These are phyloP conservation scores for Anguilla pacifica DNA, from an alignment of 2,797 vertebrate genomes.

Conservation along the genomic window DNA sequence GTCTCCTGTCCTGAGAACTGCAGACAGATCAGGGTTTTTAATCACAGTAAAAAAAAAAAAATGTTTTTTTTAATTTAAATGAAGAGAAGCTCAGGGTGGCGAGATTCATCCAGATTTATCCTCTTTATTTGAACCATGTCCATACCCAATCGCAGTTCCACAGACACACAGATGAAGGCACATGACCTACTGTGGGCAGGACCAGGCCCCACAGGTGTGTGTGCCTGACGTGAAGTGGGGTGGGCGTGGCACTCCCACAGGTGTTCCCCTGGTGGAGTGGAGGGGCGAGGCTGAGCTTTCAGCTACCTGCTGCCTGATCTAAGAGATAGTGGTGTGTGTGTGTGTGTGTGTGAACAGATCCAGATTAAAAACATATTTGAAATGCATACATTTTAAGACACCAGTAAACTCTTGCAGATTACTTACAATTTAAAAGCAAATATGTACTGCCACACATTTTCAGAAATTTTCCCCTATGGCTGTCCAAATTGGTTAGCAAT, in stretches of 20 bases:
- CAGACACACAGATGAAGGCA: constrained; percentile 78
- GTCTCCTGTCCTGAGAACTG: neutral
- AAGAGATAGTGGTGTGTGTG: constrained; percentile 7
- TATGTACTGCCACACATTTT: neutral
- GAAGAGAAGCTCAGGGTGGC: neutral
- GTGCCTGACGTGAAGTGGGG: too few species aligned
- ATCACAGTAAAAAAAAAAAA: neutral
- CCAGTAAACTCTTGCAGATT: constrained; percentile 22
- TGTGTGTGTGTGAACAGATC: constrained; percentile 26
- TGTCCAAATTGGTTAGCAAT: neutral
- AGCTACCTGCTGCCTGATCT: neutral
- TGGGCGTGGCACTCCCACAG: constrained; percentile 4
- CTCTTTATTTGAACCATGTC: constrained; percentile 81
- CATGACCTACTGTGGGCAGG: constrained; percentile 61
- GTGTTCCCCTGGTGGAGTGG: constrained; percentile 40
- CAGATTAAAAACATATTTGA: constrained; percentile 17
- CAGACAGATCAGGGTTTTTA: neutral
- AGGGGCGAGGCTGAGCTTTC: neutral
- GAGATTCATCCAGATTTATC: constrained; percentile 9
- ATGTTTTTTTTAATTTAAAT: too few species aligned
- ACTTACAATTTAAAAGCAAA: neutral
- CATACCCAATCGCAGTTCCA: constrained; percentile 61
- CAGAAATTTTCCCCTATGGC: neutral
- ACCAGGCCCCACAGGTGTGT: constrained; percentile 18
- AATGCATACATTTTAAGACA: neutral